A percentile compares a stretch with the other conserved stretches of the same genome.
These are phyloP conservation scores for Seriola aureovittata DNA, from an alignment of 2,113 vertebrate species.

Conservation along the genomic window DNA sequence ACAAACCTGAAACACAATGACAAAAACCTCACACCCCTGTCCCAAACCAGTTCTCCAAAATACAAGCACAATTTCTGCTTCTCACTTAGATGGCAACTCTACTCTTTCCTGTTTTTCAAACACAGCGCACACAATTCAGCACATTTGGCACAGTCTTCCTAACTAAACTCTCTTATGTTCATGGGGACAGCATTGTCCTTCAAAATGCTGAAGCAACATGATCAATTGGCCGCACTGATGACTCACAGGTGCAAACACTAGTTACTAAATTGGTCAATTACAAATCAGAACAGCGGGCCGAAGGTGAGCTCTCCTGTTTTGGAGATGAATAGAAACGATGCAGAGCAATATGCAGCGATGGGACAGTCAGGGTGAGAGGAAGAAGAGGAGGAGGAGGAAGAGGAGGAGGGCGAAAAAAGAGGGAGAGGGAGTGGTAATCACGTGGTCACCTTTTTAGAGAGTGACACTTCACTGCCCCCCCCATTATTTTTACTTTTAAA, in stretches of 20 bases:
- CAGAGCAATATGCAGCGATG: constrained; percentile 5
- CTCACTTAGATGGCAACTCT: constrained; percentile 36
- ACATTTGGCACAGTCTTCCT: constrained; percentile 54
- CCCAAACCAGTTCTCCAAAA: constrained; percentile 35
- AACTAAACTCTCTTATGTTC: constrained; percentile 39
- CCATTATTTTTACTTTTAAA: not conserved
- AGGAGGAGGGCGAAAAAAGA: not conserved
- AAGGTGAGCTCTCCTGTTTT: constrained; percentile 54
- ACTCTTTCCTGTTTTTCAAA: constrained; percentile 5
- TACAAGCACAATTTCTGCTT: constrained; percentile 32
- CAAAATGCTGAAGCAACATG: constrained; percentile 28
- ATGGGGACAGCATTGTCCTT: constrained; percentile 45
- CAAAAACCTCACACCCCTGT: constrained; percentile 37
- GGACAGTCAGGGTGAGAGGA: not conserved
- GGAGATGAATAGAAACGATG: constrained; percentile 28
- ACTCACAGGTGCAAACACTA: constrained; percentile 73
- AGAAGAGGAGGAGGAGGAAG: constrained; percentile 22
- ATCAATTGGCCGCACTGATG: constrained; percentile 58
- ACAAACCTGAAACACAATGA: constrained; percentile 21
- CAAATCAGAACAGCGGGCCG: constrained; percentile 22
- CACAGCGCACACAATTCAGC: not conserved
- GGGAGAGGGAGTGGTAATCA: not conserved
- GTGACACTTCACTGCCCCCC: not conserved
- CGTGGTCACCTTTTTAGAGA: not conserved
- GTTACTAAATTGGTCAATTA: constrained; percentile 67